These are phyloP conservation scores for Philopedon plagiatum DNA, from an alignment of 2,888 invertebrate genomes.

Conservation along the genomic window DNA sequence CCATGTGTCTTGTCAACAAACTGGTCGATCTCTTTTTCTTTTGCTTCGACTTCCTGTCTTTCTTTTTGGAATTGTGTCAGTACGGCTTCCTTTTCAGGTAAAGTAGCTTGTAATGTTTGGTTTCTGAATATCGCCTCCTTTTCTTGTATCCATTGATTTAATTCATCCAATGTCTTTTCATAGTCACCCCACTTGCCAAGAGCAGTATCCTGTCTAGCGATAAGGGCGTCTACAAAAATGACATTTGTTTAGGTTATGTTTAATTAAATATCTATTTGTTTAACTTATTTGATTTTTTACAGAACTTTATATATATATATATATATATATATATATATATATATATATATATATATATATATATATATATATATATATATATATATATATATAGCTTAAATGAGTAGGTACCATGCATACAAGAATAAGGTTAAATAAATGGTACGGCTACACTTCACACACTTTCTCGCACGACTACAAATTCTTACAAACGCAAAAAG, in stretches of 20 bases:
- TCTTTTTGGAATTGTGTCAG: conserved; percentile 80
- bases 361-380: too few species aligned
- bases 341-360: too few species aligned
- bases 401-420: too few species aligned
- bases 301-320: not conserved
- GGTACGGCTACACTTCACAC: too few species aligned
- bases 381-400: too few species aligned
- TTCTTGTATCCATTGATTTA: conserved; percentile 89
- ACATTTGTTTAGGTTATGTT: not conserved
- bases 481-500: too few species aligned
- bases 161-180: conserved; percentile 83
- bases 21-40: conserved; percentile 88
- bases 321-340: too few species aligned
- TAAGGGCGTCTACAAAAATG: conserved; percentile 40
- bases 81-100: conserved; percentile 86
- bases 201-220: conserved; percentile 78
- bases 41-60: conserved; percentile 82
- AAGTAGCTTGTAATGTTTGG: conserved; percentile 84
- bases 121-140: conserved; percentile 90
- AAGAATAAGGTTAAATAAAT: too few species aligned
- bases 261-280: too few species aligned
- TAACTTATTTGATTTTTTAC: too few species aligned
- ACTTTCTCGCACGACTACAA: too few species aligned
- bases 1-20: conserved; percentile 93
- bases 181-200: conserved; percentile 90